phyloP scores from a whole-genome alignment of 2,888 invertebrate species.

The Cloeon dipterum region DNA sequence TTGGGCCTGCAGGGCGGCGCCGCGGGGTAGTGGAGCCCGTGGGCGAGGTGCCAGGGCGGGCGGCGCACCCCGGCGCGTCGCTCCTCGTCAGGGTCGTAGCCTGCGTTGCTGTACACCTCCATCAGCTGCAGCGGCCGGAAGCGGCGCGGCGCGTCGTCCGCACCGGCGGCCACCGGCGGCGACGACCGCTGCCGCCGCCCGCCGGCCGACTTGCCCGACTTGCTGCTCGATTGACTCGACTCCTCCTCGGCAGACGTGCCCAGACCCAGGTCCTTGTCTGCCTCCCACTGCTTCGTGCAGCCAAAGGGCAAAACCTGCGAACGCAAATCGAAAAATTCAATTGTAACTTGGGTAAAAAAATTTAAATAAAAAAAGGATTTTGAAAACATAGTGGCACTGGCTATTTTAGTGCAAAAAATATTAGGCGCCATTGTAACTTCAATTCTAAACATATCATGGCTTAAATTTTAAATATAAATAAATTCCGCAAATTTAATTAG shows the following conservation, averaged over 20 bases:
- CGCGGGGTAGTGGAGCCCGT: constrained; percentile 30
- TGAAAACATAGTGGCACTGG: too few relatives aligned
- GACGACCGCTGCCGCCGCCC: constrained; percentile 9
- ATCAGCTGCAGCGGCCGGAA: constrained; percentile 33
- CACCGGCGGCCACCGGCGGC: background rate
- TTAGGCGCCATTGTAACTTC: too few relatives aligned
- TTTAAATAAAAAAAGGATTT: too few relatives aligned
- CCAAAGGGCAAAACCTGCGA: background rate
- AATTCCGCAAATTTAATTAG: too few relatives aligned
- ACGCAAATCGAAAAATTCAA: too few relatives aligned
- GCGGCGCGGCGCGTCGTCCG: constrained; percentile 6
- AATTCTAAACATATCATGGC: too few relatives aligned
- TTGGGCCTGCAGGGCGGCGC: too few relatives aligned
- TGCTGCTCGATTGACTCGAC: constrained; percentile 57
- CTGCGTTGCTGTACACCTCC: constrained; percentile 31
- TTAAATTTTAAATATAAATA: too few relatives aligned
- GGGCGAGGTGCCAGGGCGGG: constrained; percentile 34
- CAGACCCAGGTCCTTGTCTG: constrained; percentile 47
- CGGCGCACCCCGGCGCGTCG: constrained; percentile 15
- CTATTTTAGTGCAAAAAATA: too few relatives aligned
- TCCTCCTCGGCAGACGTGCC: constrained; percentile 63
- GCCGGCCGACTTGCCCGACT: constrained; percentile 27
- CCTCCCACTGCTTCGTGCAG: background rate
- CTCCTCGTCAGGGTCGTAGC: constrained; percentile 27
- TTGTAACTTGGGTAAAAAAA: too few relatives aligned